These are phyloP conservation scores for Aelia acuminata DNA, from an alignment of 2,888 invertebrate genomes.

Conservation along the genomic window DNA sequence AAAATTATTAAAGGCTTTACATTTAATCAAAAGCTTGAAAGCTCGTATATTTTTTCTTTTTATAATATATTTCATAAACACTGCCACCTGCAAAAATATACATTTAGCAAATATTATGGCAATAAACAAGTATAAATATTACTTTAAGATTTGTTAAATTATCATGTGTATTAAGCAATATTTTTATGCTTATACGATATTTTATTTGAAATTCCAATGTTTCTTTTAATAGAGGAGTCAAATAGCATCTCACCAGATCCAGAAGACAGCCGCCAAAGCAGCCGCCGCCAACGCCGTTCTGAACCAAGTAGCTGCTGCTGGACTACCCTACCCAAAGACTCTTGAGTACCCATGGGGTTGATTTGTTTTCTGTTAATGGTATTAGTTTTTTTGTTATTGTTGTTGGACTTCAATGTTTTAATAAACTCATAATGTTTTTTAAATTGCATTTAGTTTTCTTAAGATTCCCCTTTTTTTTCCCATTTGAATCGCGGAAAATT, in stretches of 20 bases:
- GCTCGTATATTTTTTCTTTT: too few species aligned
- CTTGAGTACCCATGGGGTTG: conserved; percentile 61
- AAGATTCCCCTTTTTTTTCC: not conserved
- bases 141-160: too few species aligned
- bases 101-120: too few species aligned
- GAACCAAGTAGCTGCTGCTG: conserved; percentile 64
- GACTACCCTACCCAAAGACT: conserved; percentile 33
- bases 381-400: not conserved
- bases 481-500: too few species aligned
- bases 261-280: conserved; percentile 68
- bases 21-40: too few species aligned
- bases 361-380: not conserved
- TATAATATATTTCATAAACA: too few species aligned
- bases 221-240: conserved; percentile 63
- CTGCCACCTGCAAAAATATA: too few species aligned
- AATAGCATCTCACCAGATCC: conserved; percentile 65
- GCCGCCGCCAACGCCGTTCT: conserved; percentile 69
- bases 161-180: too few species aligned
- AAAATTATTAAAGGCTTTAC: too few species aligned
- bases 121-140: too few species aligned
- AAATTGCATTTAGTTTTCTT: not conserved
- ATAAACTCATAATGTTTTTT: not conserved
- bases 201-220: not conserved
- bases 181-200: not conserved
- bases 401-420: not conserved